These are phyloP conservation scores for Eupithecia insigniata DNA, from an alignment of 2,888 invertebrate species.

Conservation along the genomic window DNA sequence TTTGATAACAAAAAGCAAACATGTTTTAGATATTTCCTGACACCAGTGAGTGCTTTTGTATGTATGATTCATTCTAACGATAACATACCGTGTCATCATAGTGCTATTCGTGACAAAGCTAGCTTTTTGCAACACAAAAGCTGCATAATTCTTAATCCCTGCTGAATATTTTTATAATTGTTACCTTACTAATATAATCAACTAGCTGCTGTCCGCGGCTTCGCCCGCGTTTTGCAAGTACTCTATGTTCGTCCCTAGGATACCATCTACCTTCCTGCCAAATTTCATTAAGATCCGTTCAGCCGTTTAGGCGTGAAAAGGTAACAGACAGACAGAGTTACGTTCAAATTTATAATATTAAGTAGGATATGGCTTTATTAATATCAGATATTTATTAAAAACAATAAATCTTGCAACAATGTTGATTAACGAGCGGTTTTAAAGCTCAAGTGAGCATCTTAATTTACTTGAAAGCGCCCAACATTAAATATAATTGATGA, in stretches of 20 bases:
- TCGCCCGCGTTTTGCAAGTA: too few species aligned
- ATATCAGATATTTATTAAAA: constrained; percentile 1
- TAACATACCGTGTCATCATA: constrained; percentile 30
- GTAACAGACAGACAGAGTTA: too few species aligned
- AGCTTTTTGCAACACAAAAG: not conserved
- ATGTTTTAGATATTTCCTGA: constrained; percentile 3
- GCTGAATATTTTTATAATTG: not conserved
- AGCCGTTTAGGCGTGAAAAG: too few species aligned
- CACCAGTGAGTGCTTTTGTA: constrained; percentile 7
- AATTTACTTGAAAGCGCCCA: constrained; percentile 1
- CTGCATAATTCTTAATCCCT: not conserved
- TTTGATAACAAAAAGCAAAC: not conserved
- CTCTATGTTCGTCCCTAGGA: too few species aligned
- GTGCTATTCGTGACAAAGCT: not conserved
- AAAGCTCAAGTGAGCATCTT: not conserved
- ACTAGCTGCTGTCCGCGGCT: too few species aligned
- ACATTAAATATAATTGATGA: not conserved
- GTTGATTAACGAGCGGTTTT: not conserved
- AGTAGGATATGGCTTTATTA: not conserved
- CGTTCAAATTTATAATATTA: too few species aligned
- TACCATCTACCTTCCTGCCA: too few species aligned
- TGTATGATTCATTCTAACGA: constrained; percentile 17
- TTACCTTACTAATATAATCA: not conserved
- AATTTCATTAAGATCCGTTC: too few species aligned
- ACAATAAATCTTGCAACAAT: not conserved